Conservation (phyloP, 2,113 vertebrate species). For the Pimephales promelas region DNA sequence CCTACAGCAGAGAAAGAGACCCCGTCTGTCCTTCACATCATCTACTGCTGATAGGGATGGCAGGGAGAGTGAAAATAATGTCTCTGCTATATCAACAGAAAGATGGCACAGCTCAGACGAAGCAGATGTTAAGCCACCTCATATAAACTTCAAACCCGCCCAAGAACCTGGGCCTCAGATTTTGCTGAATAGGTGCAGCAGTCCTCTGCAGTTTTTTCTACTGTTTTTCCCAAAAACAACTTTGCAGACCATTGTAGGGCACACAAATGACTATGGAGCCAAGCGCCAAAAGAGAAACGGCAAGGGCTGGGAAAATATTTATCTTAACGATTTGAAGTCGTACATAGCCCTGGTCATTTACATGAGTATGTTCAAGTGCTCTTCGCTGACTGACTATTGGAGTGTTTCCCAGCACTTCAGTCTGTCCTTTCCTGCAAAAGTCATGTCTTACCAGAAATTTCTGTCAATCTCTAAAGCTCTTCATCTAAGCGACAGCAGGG, state of each 20-base stretch:
- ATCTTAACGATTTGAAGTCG: neutral
- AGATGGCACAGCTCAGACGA: slow-evolving; percentile 7
- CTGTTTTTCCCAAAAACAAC: slow-evolving; percentile 5
- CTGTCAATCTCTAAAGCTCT: neutral
- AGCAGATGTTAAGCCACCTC: neutral
- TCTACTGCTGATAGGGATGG: neutral
- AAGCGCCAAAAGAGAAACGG: neutral
- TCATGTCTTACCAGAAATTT: slow-evolving; percentile 29
- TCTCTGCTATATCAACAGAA: neutral
- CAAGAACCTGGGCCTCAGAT: slow-evolving; percentile 31
- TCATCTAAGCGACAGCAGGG: slow-evolving; percentile 1
- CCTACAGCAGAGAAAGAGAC: neutral
- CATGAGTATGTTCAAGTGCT: slow-evolving; percentile 25
- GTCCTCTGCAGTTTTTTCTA: slow-evolving; percentile 27
- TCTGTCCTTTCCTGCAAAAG: slow-evolving; percentile 11
- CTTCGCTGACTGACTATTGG: slow-evolving; percentile 10
- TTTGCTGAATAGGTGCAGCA: slow-evolving; percentile 22
- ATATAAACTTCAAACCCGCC: neutral
- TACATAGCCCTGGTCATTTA: slow-evolving; percentile 10
- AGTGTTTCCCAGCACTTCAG: slow-evolving; percentile 3
- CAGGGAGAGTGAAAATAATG: neutral
- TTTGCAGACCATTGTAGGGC: neutral
- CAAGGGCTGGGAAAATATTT: neutral
- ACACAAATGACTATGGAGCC: slow-evolving; percentile 4
- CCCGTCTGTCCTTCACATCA: neutral